phyloP scores from a whole-genome alignment of 2,797 vertebrate species.

The Stomatorhinus walkeri region DNA sequence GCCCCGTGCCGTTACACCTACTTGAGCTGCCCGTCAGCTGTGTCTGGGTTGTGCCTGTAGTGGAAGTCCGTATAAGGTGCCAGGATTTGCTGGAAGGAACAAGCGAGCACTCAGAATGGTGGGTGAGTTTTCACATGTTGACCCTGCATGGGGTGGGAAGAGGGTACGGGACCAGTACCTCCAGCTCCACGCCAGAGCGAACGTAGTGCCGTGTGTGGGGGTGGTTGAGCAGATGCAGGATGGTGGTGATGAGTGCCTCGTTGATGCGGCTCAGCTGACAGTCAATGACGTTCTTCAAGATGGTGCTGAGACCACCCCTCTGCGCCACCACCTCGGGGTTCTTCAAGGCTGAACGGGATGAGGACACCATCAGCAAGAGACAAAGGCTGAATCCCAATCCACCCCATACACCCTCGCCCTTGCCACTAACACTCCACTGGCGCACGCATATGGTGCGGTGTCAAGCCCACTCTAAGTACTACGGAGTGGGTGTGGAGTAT shows the following conservation, averaged over 20 bases:
- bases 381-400: neutral
- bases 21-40: conserved; percentile 92
- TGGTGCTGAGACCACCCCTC: conserved; percentile 90
- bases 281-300: conserved; percentile 96
- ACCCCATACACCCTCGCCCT: neutral
- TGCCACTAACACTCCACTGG: neutral
- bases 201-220: conserved; percentile 92
- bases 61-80: conserved; percentile 99
- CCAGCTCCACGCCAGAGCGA: conserved; percentile 87
- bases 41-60: conserved; percentile 98
- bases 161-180: conserved; percentile 59
- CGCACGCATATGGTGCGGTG: neutral
- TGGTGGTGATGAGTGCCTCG: conserved; percentile 94
- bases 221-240: conserved; percentile 97
- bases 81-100: conserved; percentile 82
- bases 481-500: neutral
- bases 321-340: conserved; percentile 95
- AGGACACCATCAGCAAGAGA: neutral
- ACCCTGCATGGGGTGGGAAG: too few relatives aligned
- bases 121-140: neutral
- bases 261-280: conserved; percentile 97
- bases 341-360: conserved; percentile 72
- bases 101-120: neutral
- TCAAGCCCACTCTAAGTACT: neutral
- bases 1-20: conserved; percentile 60